Base-by-base conservation (phyloP, 2,888 invertebrate species). In the Drosophila pseudotakahashii region DNA sequence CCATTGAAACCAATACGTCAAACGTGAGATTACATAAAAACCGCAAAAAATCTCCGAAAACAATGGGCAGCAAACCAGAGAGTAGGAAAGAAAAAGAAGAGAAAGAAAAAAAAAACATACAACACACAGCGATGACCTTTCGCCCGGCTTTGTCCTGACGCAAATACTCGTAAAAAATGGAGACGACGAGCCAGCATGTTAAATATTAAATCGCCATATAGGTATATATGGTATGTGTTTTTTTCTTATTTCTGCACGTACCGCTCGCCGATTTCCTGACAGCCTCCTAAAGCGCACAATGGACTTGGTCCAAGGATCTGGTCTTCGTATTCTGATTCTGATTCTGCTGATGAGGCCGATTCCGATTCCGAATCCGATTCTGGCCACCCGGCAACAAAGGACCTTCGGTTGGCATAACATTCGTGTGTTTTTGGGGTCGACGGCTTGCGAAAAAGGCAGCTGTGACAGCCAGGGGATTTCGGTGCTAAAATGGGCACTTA, bases 21-120 rank as follows among this genome's bases (percentile, higher is more conserved):
- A 77, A 84, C 83, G 83, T 84, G 83, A 87, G 89, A 87, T 84
- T 84, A 87, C 89, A 84, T 87, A 88, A 84, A 83, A 83, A 88
- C 83, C 83, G 87, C 83, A 83, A 83, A 73, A 71, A 87, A 83
- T 81, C 78, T 68, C 54, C 79, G n/a, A 70, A 84, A 83, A 87
- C 89, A 88, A 88, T 76, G 64, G 76, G 13, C 57, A 67, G 13
- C 57, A 67, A 10, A 2, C 62, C 69, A 57, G 37, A 68, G 50
- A 47, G 42, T 41, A 62, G 14, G 19, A 19, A 2, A 19, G 2
- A 19, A 19, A 19, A 19, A 19, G 2, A 19, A 51, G 39, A 26
- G 41, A 26, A n/a, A 45, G n/a, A 36, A 57, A 36, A 51, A 51
- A n/a, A 47, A 41, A 34, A 23, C 30, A 19, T 2, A 54, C 42